Evolutionary conservation across 2,888 invertebrate species (phyloP).

Genomic region (Cerceris ruficornis): DNA sequence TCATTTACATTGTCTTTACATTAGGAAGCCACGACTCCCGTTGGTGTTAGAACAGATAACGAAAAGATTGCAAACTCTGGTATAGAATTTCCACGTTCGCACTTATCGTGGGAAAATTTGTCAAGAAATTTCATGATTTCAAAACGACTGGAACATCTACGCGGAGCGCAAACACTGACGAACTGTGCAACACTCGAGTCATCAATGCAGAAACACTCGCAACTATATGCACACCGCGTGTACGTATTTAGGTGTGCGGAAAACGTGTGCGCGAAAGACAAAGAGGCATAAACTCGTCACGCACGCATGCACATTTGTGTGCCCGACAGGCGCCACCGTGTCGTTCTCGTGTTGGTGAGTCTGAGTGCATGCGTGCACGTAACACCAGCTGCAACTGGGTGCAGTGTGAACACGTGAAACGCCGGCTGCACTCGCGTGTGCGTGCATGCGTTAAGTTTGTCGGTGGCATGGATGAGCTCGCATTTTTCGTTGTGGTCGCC

Average conservation of each 20-base stretch:
- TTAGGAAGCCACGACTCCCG: too few relatives aligned
- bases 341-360: constrained; percentile 30
- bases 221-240: too few relatives aligned
- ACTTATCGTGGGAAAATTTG: too few relatives aligned
- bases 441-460: constrained; percentile 48
- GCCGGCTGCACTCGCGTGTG: constrained; percentile 43
- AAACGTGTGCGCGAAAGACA: constrained; percentile 47
- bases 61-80: too few relatives aligned
- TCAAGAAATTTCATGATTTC: too few relatives aligned
- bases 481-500: constrained; percentile 44
- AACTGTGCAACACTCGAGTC: too few relatives aligned
- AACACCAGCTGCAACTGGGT: constrained; percentile 57
- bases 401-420: constrained; percentile 56
- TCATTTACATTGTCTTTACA: too few relatives aligned
- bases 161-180: too few relatives aligned
- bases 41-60: too few relatives aligned
- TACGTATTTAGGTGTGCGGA: constrained; percentile 13
- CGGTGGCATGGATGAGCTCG: constrained; percentile 53
- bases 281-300: constrained; percentile 72
- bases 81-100: too few relatives aligned
- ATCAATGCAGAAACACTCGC: too few relatives aligned
- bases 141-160: too few relatives aligned
- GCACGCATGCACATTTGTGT: constrained; percentile 75
- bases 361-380: constrained; percentile 30
- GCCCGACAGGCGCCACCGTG: constrained; percentile 73